A percentile compares a stretch with the other conserved stretches of the same genome.
Evolutionary conservation across 2,888 invertebrate genomes (phyloP).

Genomic region (Phasia obesa): DNA sequence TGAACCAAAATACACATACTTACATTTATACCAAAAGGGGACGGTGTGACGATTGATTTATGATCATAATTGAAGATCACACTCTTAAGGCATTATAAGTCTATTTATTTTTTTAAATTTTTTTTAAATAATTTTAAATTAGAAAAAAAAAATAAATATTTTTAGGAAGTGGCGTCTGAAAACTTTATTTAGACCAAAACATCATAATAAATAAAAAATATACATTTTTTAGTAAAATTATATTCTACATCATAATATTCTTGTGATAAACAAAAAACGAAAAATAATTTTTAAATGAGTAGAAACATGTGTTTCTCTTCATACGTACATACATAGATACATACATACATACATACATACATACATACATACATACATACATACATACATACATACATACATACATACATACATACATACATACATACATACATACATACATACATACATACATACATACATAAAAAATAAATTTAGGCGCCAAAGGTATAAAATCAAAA

Average conservation of each 20-base stretch:
- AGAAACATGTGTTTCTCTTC: conserved; percentile 36
- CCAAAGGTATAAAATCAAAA: conserved; percentile 7
- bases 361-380: too few species aligned
- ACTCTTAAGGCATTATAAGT: conserved; percentile 54
- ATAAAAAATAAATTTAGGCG: neutral
- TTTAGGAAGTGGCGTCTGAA: conserved; percentile 67
- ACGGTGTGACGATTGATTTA: conserved; percentile 68
- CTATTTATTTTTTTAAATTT: neutral
- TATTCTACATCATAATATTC: conserved; percentile 1
- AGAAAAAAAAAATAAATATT: conserved; percentile 8
- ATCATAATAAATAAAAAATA: conserved; percentile 25
- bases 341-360: too few species aligned
- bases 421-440: too few species aligned
- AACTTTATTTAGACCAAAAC: conserved; percentile 57
- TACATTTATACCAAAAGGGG: conserved; percentile 30
- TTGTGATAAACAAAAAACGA: neutral
- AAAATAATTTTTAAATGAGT: neutral
- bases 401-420: too few species aligned
- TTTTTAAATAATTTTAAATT: conserved; percentile 27
- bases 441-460: too few species aligned
- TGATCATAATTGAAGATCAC: conserved; percentile 71
- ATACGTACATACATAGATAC: too few species aligned
- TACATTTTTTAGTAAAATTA: too few species aligned
- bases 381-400: too few species aligned
- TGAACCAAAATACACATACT: conserved; percentile 16